phyloP scores from a whole-genome alignment of 2,113 vertebrate genomes.

The Clinocottus analis region DNA sequence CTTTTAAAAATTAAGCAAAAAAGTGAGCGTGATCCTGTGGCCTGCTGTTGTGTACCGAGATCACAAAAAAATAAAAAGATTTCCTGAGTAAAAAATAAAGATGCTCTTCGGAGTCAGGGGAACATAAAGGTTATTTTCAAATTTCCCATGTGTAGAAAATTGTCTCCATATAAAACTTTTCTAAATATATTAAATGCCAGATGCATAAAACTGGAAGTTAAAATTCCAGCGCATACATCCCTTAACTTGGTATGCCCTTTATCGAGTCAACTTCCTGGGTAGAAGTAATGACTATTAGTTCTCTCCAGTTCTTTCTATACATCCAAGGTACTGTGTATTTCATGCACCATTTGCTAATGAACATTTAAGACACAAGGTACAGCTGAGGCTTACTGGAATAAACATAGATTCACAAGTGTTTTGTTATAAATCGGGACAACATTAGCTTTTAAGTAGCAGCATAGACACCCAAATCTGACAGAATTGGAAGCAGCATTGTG shows the following conservation, averaged over 20 bases:
- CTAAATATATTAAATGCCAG: not conserved
- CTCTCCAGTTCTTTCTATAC: not conserved
- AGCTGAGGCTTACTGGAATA: not conserved
- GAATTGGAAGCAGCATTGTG: not conserved
- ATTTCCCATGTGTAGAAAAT: not conserved
- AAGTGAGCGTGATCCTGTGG: not conserved
- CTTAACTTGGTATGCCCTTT: too few relatives aligned
- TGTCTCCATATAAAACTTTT: not conserved
- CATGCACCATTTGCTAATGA: not conserved
- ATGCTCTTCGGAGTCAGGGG: not conserved
- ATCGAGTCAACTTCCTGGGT: too few relatives aligned
- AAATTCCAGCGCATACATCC: too few relatives aligned
- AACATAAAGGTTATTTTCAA: not conserved
- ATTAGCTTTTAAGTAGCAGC: not conserved
- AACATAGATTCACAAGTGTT: not conserved
- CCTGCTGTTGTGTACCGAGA: not conserved
- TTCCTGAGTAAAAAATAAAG: not conserved
- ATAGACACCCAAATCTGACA: not conserved
- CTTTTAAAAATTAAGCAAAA: conserved; percentile 13
- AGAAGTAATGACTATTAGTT: too few relatives aligned
- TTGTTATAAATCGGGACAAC: not conserved
- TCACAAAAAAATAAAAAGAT: not conserved
- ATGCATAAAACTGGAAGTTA: too few relatives aligned
- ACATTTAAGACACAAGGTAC: not conserved
- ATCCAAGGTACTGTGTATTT: not conserved